Evolutionary conservation across 1,140 invertebrate species (phyloP), one percentile per base, ranked within the genome.

Genomic region (Hyles vespertilio): DNA sequence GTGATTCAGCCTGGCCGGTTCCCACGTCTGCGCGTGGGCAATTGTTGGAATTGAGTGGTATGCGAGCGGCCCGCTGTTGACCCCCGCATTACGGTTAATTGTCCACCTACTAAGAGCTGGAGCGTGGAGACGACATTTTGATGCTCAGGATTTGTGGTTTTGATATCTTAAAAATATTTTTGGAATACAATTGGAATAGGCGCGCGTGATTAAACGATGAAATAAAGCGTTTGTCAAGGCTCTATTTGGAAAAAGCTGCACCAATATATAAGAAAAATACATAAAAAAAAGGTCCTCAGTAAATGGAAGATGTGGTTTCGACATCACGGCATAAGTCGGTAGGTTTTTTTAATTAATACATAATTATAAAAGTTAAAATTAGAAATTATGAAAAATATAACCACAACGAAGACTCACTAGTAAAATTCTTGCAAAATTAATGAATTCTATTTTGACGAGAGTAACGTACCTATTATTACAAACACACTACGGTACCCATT

Each of bases 1-100:
- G 67, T 78, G 75, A 78, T 67, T 76, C 71, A 75, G 59, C 52
- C 51, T n/a, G 40, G 52, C 51, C 62, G 48, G 75, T 84, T 84
- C 81, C 79, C 81, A 84, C 75, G 79, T 78, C 72, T 57, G 61
- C 68, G 61, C 59, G 63, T 48, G 56, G 64, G 58, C 80, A 81
- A 82, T 82, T 82, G 77, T 52, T 60, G 54, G 70, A 80, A 76
- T 82, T 81, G 81, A 72, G 57, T 73, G 74, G 77, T 69, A 75
- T 77, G 79, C 75, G 77, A 61, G 73, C 65, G 61, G 51, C 22
- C 22, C 22, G 22, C 63, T 61, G 70, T 80, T 84, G 78, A 81
- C 79, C 79, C 46, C 68, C 69, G 67, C 69, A 59, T 55, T 45
- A 53, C 67, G 53, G 66, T 77, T 81, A 79, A 82, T 79, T 80